phyloP scores from a whole-genome alignment of 2,888 invertebrate genomes.

The Andrena praecox region DNA sequence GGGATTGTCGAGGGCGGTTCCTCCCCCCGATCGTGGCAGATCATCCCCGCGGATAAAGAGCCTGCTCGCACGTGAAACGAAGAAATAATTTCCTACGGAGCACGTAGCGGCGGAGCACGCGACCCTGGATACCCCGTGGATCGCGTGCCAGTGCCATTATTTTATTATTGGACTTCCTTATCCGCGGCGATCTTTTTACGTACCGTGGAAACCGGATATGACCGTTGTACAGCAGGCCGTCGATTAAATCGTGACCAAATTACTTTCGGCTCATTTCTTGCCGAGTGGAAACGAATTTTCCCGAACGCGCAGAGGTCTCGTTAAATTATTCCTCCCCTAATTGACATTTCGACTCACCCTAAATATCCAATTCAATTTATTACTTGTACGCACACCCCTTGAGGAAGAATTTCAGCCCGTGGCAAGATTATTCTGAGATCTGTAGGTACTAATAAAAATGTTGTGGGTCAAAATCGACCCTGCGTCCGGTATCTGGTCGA shows the following conservation, averaged over 20 bases:
- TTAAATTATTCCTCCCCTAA: no score
- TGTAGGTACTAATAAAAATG: no score
- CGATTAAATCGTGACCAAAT: slow-evolving; percentile 53
- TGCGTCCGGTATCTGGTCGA: no score
- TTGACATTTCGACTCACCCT: no score
- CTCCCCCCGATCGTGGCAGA: slow-evolving; percentile 35
- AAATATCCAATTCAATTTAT: no score
- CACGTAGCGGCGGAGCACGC: slow-evolving; percentile 51
- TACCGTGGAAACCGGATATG: slow-evolving; percentile 65
- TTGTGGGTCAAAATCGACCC: no score
- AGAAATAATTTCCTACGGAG: slow-evolving; percentile 59
- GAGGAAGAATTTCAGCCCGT: no score
- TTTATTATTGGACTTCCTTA: slow-evolving; percentile 69
- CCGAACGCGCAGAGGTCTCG: background rate
- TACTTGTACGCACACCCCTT: no score
- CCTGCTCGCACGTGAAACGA: slow-evolving; percentile 58
- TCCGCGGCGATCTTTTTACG: slow-evolving; percentile 64
- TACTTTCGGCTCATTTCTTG: background rate
- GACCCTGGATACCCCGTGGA: slow-evolving; percentile 45
- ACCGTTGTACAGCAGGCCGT: slow-evolving; percentile 50
- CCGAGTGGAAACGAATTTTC: background rate
- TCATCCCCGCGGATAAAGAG: slow-evolving; percentile 46
- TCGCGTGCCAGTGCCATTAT: slow-evolving; percentile 68
- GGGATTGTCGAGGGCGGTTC: slow-evolving; percentile 29
- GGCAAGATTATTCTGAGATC: no score